Percentiles rank a stretch among this genome's conserved stretches.
Evolutionary conservation across 1,140 invertebrate species (phyloP).

Genomic region (Penaeus japonicus): DNA sequence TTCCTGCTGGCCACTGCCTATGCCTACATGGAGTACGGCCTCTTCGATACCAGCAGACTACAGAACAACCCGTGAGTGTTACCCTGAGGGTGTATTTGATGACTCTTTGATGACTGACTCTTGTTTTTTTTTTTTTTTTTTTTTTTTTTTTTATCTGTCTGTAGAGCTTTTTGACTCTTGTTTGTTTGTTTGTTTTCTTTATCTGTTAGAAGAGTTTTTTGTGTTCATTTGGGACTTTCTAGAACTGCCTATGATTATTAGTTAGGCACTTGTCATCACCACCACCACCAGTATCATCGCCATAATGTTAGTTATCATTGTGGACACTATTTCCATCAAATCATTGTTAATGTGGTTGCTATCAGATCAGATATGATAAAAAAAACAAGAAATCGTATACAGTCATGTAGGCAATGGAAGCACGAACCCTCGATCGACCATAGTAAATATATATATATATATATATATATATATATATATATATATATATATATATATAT

Average conservation of each 20-base stretch:
- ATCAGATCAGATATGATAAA: neutral
- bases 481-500: neutral
- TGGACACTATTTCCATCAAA: neutral
- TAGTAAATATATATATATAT: neutral
- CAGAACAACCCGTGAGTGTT: neutral
- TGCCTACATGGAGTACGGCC: neutral
- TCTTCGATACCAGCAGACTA: neutral
- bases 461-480: neutral
- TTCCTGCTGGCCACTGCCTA: constrained; percentile 20
- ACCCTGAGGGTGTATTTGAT: neutral
- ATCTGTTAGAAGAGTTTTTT: too few relatives aligned
- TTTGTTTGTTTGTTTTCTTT: too few relatives aligned
- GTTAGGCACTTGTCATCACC: neutral
- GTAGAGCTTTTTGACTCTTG: too few relatives aligned
- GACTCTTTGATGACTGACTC: neutral
- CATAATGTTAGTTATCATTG: neutral
- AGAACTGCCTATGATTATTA: neutral
- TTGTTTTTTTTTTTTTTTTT: too few relatives aligned
- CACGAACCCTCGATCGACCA: too few relatives aligned
- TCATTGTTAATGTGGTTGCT: neutral
- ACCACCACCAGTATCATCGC: neutral
- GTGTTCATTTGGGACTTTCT: neutral
- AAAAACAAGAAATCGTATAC: too few relatives aligned
- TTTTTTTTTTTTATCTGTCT: too few relatives aligned
- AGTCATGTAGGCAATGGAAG: too few relatives aligned